phyloP scores from a whole-genome alignment of 2,113 vertebrate genomes.

The Chaenogobius annularis region DNA sequence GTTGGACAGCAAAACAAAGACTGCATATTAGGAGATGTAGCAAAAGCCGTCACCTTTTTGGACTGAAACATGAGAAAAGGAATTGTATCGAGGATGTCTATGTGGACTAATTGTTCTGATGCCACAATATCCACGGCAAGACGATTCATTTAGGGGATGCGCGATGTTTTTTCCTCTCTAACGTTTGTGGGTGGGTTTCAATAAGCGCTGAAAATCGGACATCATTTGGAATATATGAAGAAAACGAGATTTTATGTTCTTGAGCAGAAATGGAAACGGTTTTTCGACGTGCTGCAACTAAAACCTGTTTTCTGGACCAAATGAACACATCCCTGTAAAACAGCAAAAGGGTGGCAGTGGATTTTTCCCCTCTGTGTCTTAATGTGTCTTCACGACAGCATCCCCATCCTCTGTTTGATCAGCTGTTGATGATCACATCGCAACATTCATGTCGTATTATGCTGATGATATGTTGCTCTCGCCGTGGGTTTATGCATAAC shows the following conservation, averaged over 20 bases:
- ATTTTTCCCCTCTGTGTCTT: conserved; percentile 22
- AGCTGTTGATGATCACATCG: conserved; percentile 61
- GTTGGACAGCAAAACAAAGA: conserved; percentile 67
- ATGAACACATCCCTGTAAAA: conserved; percentile 59
- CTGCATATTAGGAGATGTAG: conserved; percentile 53
- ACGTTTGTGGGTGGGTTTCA: conserved; percentile 67
- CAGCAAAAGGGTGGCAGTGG: conserved; percentile 62
- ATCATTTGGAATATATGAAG: conserved; percentile 65
- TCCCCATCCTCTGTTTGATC: conserved; percentile 46
- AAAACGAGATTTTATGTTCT: conserved; percentile 30
- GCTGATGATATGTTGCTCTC: conserved; percentile 49
- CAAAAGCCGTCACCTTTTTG: conserved; percentile 36
- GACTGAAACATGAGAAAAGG: conserved; percentile 52
- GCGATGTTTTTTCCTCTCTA: conserved; percentile 51
- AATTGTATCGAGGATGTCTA: conserved; percentile 52
- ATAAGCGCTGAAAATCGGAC: conserved; percentile 68
- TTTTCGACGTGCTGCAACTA: conserved; percentile 67
- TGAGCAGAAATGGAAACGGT: conserved; percentile 38
- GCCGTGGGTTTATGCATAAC: conserved; percentile 71
- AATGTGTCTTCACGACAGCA: conserved; percentile 33
- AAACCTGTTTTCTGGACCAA: conserved; percentile 59
- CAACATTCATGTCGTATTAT: conserved; percentile 26
- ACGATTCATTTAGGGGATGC: conserved; percentile 61
- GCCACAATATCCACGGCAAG: conserved; percentile 50
- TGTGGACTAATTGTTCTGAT: conserved; percentile 65